phyloP scores from a whole-genome alignment of 2,888 invertebrate genomes.

The Pseudanteris insignis region DNA sequence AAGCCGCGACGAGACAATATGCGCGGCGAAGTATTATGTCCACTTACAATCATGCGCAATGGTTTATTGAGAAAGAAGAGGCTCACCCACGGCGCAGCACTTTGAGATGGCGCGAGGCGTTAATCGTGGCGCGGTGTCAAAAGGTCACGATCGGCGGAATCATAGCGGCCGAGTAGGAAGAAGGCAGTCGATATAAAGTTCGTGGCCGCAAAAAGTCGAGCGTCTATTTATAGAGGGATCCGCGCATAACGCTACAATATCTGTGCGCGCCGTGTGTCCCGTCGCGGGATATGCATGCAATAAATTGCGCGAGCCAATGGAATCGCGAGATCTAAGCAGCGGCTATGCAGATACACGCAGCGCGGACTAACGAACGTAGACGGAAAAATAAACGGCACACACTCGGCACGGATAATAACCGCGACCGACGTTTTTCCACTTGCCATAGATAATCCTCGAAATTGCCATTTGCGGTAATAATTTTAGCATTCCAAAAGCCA shows the following conservation, averaged over 20 bases:
- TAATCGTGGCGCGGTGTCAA: constrained; percentile 8
- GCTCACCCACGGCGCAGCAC: constrained; percentile 23
- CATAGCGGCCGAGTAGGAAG: constrained; percentile 21
- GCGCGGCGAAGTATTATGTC: constrained; percentile 8
- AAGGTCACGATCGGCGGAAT: constrained; percentile 15
- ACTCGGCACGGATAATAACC: constrained; percentile 12
- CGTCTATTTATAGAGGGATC: constrained; percentile 38
- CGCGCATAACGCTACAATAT: constrained; percentile 32
- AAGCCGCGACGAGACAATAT: constrained; percentile 15
- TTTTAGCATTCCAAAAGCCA: too few species aligned
- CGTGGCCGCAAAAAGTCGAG: constrained; percentile 23
- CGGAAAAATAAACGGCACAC: constrained; percentile 9
- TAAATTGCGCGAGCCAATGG: constrained; percentile 30
- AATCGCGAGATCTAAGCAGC: constrained; percentile 21
- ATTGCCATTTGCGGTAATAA: too few species aligned
- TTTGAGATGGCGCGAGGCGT: too few species aligned
- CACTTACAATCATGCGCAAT: constrained; percentile 26
- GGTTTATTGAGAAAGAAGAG: constrained; percentile 12
- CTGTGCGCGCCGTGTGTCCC: constrained; percentile 19
- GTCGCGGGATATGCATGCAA: constrained; percentile 23
- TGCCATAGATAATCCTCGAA: too few species aligned
- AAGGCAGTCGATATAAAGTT: constrained; percentile 27
- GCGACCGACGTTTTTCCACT: too few species aligned
- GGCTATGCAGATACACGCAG: constrained; percentile 25
- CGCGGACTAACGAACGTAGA: constrained; percentile 18